Base-by-base conservation (phyloP, 2,888 invertebrate species). In the Mythimna impura region DNA sequence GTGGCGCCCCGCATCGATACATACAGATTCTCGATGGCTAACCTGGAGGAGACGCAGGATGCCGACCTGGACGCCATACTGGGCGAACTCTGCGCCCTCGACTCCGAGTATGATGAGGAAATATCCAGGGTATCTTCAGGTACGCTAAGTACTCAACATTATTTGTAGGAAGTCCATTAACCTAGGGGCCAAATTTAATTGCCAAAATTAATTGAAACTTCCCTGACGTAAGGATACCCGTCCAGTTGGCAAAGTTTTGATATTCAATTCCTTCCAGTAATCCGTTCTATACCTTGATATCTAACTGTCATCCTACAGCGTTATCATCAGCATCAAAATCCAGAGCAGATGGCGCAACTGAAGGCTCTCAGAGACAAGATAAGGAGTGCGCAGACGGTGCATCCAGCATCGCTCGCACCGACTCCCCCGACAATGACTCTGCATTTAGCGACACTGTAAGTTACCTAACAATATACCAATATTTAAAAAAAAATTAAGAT, bases 381-480 rank as follows among this genome's bases (percentile, higher is more conserved):
- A 95, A 95, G 73, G 95, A 94, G 76, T 87, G 90, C 84, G 89
- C 87, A 81, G 91, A 96, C 90, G 85, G 95, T 83, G 89, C 95
- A 3, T 90, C 94, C n/a, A 91, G 87, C 72, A 93, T 94, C 73
- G 84, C 93, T 3, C 97, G 99, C 81, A 98, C 99, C 20, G 99
- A 99, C 90, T 99, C 99, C 69, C 99, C 99, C 0, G 99, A 99
- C 94, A 99, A 99, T 94, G 99, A 99, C 95, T 99, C 99, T 17
- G 99, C 99, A 22, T 99, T 99, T 94, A 99, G 99, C 89, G 99
- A 99, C 95, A 99, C 99, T 80, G 99, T 99, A 75, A 99, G 99
- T 98, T 58, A 17, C 3, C 30, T 50, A 34, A 17, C 14, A 17
- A 6, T 43, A 43, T 43, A 14, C 3, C 10, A 10, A 5, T 47